Percentiles rank a stretch among this genome's conserved stretches.
Conservation (phyloP, 1,140 invertebrate species). For the Tetragonula clypearis region DNA sequence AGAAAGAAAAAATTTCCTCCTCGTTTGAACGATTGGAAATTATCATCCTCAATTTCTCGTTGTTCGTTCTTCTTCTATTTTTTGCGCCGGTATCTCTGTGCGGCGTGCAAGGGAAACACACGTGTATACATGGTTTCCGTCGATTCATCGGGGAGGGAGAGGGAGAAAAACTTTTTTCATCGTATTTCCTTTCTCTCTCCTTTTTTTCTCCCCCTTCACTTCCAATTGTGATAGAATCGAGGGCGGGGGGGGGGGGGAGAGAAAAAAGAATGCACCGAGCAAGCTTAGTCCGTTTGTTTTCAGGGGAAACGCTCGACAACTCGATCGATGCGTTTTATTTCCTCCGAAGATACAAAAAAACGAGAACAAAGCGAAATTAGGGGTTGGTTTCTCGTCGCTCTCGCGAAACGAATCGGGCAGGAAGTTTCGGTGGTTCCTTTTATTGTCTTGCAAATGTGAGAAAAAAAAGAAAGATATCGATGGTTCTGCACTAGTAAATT, state of each 20-base stretch:
- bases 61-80: not conserved
- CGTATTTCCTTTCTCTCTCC: not conserved
- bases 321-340: not conserved
- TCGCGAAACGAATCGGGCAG: not conserved
- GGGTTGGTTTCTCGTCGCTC: not conserved
- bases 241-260: no score
- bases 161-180: not conserved
- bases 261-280: not conserved
- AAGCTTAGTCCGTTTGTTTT: not conserved
- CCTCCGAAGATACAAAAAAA: not conserved
- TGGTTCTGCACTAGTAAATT: no score
- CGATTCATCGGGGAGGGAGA: not conserved
- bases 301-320: not conserved
- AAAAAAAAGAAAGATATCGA: no score
- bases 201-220: not conserved
- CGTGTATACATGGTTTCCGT: not conserved
- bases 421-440: no score
- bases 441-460: no score
- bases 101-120: not conserved
- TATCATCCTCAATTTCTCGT: not conserved
- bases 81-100: not conserved
- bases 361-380: not conserved
- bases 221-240: no score
- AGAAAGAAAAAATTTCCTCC: not conserved
- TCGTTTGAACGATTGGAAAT: not conserved